These are phyloP conservation scores for Halichoerus grypus DNA, from an alignment of 2,113 vertebrate genomes.

Conservation along the genomic window DNA sequence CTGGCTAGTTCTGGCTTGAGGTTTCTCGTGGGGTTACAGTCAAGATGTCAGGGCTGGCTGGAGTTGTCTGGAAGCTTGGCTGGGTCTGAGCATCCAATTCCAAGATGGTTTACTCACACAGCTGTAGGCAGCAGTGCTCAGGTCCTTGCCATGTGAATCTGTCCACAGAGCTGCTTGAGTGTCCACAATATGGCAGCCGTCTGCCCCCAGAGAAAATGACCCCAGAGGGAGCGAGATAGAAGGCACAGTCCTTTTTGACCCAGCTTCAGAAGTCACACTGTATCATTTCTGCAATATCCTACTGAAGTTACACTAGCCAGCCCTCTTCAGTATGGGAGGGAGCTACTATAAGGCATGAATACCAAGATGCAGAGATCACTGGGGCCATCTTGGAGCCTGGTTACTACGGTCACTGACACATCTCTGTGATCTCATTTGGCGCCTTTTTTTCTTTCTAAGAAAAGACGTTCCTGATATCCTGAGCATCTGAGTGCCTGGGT, in stretches of 20 bases:
- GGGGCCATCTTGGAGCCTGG: neutral
- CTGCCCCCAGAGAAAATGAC: neutral
- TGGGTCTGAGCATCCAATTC: neutral
- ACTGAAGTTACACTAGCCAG: neutral
- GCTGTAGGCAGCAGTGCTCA: neutral
- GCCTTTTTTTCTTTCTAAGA: neutral
- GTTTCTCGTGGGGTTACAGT: neutral
- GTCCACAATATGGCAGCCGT: neutral
- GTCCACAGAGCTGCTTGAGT: neutral
- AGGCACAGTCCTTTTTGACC: neutral
- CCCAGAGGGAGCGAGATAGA: neutral
- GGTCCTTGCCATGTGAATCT: neutral
- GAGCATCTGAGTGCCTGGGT: neutral
- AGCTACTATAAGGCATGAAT: fast-evolving
- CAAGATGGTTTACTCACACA: fast-evolving
- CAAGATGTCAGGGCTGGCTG: neutral
- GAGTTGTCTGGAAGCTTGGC: neutral
- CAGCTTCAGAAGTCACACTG: neutral
- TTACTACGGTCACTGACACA: neutral
- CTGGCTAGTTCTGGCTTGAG: neutral
- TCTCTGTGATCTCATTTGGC: neutral
- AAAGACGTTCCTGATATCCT: neutral
- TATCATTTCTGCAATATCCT: neutral
- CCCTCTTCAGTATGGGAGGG: neutral
- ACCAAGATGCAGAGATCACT: neutral